phyloP scores from a whole-genome alignment of 2,797 vertebrate genomes.

The Falco cherrug region DNA sequence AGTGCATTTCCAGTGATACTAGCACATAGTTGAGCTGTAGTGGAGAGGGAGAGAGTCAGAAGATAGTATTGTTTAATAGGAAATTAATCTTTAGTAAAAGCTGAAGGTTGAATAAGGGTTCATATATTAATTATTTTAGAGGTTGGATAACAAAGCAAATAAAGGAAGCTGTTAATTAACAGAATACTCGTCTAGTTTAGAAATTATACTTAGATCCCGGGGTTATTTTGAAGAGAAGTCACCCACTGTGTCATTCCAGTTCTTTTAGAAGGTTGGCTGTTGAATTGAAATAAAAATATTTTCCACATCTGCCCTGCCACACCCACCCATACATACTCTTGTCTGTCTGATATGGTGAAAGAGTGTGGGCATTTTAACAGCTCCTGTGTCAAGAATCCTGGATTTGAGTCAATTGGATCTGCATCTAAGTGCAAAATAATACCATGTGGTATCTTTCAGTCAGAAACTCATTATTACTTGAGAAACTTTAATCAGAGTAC shows the following conservation, averaged over 20 bases:
- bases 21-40: neutral
- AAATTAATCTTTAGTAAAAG: neutral
- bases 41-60: neutral
- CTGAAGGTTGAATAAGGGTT: neutral
- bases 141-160: neutral
- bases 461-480: neutral
- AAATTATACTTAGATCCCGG: neutral
- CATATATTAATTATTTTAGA: neutral
- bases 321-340: neutral
- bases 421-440: neutral
- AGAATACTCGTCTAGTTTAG: neutral
- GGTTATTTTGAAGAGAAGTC: neutral
- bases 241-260: neutral
- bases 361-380: neutral
- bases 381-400: neutral
- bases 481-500: neutral
- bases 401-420: neutral
- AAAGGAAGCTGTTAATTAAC: neutral
- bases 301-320: fast-evolving
- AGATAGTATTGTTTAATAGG: neutral
- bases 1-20: neutral
- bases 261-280: neutral
- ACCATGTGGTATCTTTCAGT: neutral
- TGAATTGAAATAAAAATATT: neutral
- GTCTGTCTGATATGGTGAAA: neutral